Base-by-base conservation (phyloP, 2,113 vertebrate genomes). In the Tricholaema leucomelas region DNA sequence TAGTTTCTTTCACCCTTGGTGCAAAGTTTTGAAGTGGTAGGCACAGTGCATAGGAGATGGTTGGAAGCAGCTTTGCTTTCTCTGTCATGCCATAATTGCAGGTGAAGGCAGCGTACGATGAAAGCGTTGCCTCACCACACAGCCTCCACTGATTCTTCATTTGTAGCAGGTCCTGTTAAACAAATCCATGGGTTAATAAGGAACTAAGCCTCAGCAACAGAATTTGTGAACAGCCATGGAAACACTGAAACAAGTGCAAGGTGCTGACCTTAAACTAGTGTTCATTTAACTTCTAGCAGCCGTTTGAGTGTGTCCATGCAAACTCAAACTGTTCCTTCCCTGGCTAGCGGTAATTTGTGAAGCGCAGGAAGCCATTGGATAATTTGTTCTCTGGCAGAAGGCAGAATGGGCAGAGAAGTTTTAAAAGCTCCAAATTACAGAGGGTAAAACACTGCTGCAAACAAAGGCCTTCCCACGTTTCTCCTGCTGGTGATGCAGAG, bases 191-290 rank as follows among this genome's bases (percentile, higher is more conserved):
- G 76, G 92, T 96, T 96, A 96, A 94, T 95, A 78, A 65, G 65
- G 87, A 96, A 96, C 93, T 67, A 67, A 87, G 75, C 40, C 38
- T 85, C 89, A 75, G 60, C 87, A 61, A 48, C 71, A 89, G 75
- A 92, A 92, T 93, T 56, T 89, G 87, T 81, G 79, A 96, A 93
- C 88, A 89, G 81, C 91, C 78, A 60, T 55, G 91, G 89, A 95
- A 94, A 89, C 50, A 23, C 87, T 0, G 3, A 92, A 97, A 97
- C 88, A 96, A 88, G 69, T 64, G 66, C 88, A 80, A 87, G 81
- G 90, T 96, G 88, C 84, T 96, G 97, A 97, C 97, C 95, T 97
- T 91, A 94, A 94, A 92, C 85, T 81, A 80, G 93, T 97, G 96
- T 96, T 97, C 88, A 79, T 96, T 96, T 90, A 96, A 91, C 93